A percentile compares a stretch with the other conserved stretches of the same genome.
These are phyloP conservation scores for Gavia stellata DNA, from an alignment of 2,113 vertebrate genomes.

Conservation along the genomic window DNA sequence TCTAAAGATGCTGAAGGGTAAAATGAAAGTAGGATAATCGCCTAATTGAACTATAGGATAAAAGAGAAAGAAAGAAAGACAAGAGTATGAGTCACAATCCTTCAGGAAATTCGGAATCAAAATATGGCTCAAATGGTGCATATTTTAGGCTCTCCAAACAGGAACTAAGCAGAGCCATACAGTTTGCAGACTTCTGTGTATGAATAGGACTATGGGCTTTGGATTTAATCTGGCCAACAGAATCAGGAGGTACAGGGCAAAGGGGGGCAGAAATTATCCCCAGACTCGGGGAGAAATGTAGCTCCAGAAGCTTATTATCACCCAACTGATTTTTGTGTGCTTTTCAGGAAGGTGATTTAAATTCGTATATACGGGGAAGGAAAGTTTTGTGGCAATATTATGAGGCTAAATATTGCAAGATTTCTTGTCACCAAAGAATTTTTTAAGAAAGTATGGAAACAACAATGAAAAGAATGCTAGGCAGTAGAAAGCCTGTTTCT, in stretches of 20 bases:
- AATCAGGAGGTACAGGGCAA: background rate
- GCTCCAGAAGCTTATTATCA: background rate
- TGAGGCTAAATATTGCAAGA: background rate
- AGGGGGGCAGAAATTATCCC: background rate
- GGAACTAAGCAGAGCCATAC: background rate
- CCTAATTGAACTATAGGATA: background rate
- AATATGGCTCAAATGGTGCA: background rate
- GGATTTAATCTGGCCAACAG: background rate
- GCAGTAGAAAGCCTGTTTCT: background rate
- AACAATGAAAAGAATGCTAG: background rate
- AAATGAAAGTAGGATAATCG: background rate
- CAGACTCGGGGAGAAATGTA: background rate
- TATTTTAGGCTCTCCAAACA: background rate
- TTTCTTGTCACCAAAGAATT: background rate
- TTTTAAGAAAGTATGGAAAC: background rate
- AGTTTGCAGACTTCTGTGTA: background rate
- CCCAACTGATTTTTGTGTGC: background rate
- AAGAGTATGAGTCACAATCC: background rate
- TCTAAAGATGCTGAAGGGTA: conserved; percentile 5
- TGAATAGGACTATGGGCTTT: background rate
- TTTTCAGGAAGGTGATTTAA: background rate
- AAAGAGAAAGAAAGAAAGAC: background rate
- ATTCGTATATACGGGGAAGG: background rate
- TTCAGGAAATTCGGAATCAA: background rate
- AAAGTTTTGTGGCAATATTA: background rate